Conservation (phyloP, 2,888 invertebrate species). For the Standfussiana lucernea region DNA sequence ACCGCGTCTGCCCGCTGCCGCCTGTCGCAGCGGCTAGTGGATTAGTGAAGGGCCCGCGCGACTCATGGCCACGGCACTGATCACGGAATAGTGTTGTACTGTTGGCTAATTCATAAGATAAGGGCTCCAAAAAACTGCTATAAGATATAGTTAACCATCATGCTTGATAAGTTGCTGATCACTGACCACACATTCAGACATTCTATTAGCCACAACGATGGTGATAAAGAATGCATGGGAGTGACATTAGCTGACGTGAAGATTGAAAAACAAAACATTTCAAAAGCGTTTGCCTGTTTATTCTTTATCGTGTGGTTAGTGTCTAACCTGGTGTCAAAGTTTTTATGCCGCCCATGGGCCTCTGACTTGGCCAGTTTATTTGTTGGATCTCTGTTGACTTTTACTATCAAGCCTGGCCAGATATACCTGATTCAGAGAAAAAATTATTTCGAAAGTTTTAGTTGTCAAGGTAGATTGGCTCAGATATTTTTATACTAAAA, state of each 20-base stretch:
- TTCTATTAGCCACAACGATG: not conserved
- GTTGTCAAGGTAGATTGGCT: not conserved
- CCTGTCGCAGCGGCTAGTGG: slow-evolving; percentile 56
- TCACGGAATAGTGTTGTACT: not conserved
- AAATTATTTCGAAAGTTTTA: not conserved
- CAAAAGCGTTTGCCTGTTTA: not conserved
- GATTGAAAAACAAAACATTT: not conserved
- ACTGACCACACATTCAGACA: not conserved
- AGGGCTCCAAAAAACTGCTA: not conserved
- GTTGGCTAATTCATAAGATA: not conserved
- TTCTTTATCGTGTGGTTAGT: too few relatives aligned
- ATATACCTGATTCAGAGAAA: not conserved
- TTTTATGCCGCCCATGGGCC: too few relatives aligned
- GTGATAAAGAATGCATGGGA: not conserved
- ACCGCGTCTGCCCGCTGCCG: slow-evolving; percentile 23
- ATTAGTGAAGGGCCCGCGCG: slow-evolving; percentile 57
- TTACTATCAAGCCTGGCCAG: not conserved
- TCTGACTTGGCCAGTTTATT: too few relatives aligned
- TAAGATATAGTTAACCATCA: not conserved
- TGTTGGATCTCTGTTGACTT: not conserved
- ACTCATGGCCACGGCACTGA: slow-evolving; percentile 17
- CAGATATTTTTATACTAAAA: not conserved
- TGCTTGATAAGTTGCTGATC: not conserved
- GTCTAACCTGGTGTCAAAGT: too few relatives aligned
- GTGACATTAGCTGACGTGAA: not conserved